Conservation (phyloP, 2,797 vertebrate species). For the Austrolebias charrua region DNA sequence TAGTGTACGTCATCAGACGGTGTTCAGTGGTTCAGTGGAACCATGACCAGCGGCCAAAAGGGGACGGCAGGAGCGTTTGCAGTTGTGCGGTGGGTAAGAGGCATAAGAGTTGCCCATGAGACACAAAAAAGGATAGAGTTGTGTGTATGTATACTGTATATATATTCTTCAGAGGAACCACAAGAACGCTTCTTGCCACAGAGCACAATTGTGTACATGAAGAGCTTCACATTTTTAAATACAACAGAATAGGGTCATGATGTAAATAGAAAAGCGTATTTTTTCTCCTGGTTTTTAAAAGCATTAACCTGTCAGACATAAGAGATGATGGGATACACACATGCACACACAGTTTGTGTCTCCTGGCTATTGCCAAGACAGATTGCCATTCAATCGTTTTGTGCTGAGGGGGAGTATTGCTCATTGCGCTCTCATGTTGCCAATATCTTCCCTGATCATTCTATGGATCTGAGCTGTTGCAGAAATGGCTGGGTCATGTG, state of each 20-base stretch:
- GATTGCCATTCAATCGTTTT: constrained; percentile 72
- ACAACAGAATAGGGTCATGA: constrained; percentile 8
- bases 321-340: too few relatives aligned
- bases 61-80: too few relatives aligned
- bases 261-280: constrained; percentile 5
- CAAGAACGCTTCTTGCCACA: not conserved
- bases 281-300: not conserved
- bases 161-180: constrained; percentile 9
- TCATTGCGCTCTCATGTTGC: constrained; percentile 62
- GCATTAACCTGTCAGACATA: not conserved
- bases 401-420: constrained; percentile 65
- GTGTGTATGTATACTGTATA: too few relatives aligned
- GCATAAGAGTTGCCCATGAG: constrained; percentile 41
- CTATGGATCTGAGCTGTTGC: constrained; percentile 60
- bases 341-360: constrained; percentile 13
- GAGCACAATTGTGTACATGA: constrained; percentile 1
- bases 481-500: constrained; percentile 55
- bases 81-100: too few relatives aligned
- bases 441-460: constrained; percentile 71
- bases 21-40: too few relatives aligned
- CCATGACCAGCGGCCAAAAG: too few relatives aligned
- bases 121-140: constrained; percentile 7
- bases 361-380: constrained; percentile 52
- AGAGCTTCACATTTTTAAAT: constrained; percentile 2
- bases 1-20: too few relatives aligned